phyloP scores from a whole-genome alignment of 2,113 vertebrate genomes.

The Pipra filicauda region DNA sequence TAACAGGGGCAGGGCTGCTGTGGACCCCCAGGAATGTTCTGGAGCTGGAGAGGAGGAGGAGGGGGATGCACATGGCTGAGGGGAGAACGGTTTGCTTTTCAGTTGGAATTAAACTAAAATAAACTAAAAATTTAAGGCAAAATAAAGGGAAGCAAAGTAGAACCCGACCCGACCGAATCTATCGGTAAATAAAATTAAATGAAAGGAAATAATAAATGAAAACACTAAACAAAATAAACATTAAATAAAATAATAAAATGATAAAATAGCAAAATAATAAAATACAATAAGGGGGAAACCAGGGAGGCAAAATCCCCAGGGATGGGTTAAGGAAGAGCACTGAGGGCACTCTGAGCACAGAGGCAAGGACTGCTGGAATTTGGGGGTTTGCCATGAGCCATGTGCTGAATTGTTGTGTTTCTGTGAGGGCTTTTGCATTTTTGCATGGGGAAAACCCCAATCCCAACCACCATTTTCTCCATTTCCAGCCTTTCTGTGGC shows the following conservation, averaged over 20 bases:
- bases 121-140: fast-evolving
- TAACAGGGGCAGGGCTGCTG: fast-evolving
- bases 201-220: no score
- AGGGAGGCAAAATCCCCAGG: no score
- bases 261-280: not conserved
- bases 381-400: not conserved
- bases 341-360: fast-evolving
- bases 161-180: not conserved
- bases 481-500: not conserved
- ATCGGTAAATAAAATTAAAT: no score
- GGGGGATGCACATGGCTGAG: fast-evolving
- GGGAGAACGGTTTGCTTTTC: not conserved
- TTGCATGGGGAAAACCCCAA: not conserved
- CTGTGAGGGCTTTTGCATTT: not conserved
- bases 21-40: not conserved
- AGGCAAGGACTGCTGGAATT: fast-evolving
- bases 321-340: not conserved
- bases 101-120: not conserved
- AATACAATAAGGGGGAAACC: not conserved
- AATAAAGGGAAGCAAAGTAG: not conserved
- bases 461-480: fast-evolving
- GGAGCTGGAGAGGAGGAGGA: not conserved
- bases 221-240: not conserved
- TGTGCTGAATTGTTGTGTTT: fast-evolving
- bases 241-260: not conserved